Percentiles rank a stretch among this genome's conserved stretches.
phyloP scores from a whole-genome alignment of 2,797 vertebrate genomes.

The Ficedula albicollis region DNA sequence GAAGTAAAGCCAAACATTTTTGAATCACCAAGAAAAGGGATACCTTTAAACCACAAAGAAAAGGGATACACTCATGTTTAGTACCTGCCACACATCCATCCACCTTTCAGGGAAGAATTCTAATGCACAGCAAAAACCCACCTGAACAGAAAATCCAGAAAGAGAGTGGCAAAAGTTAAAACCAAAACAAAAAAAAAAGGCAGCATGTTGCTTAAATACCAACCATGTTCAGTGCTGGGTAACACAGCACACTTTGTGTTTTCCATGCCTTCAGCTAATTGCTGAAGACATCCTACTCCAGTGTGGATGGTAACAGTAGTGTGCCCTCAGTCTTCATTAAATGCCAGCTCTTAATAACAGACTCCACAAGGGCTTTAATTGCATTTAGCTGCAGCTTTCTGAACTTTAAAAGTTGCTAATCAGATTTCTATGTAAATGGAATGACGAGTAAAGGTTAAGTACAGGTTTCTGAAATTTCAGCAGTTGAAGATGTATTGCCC shows the following conservation, averaged over 20 bases:
- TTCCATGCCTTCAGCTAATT: slow-evolving; percentile 81
- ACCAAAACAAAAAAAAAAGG: background rate
- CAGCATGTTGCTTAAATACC: slow-evolving; percentile 68
- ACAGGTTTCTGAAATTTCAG: slow-evolving; percentile 78
- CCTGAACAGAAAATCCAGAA: background rate
- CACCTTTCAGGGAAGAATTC: background rate
- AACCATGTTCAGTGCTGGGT: slow-evolving; percentile 61
- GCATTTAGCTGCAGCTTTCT: slow-evolving; percentile 85
- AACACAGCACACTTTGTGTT: slow-evolving; percentile 65
- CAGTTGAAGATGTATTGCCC: slow-evolving; percentile 70
- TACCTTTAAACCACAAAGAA: too few species aligned
- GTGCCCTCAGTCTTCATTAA: slow-evolving; percentile 84
- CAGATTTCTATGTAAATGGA: slow-evolving; percentile 79
- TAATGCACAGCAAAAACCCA: background rate
- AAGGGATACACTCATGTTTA: accelerated
- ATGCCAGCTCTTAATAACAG: slow-evolving; percentile 88
- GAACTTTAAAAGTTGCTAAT: slow-evolving; percentile 94
- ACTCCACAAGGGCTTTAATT: slow-evolving; percentile 86
- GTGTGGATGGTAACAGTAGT: slow-evolving; percentile 74
- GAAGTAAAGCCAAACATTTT: background rate
- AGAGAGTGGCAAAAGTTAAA: background rate
- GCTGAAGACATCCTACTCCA: slow-evolving; percentile 81
- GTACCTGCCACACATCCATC: background rate
- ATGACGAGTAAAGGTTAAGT: slow-evolving; percentile 82
- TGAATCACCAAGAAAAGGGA: too few species aligned